Evolutionary conservation across 2,797 vertebrate species (phyloP).

Genomic region (Petrocephalus schoutedeni): DNA sequence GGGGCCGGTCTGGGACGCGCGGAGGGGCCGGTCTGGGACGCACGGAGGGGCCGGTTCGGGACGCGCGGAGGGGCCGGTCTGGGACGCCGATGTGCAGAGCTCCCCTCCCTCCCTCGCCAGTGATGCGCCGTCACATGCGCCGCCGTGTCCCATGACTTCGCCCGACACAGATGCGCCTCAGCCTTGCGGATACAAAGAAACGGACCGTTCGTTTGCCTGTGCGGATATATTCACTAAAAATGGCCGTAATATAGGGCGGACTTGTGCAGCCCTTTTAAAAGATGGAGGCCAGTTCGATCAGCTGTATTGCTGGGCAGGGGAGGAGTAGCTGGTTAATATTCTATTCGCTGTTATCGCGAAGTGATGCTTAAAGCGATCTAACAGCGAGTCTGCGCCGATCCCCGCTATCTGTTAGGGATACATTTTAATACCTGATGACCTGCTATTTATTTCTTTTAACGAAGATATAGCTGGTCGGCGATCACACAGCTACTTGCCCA

Average conservation of each 20-base stretch:
- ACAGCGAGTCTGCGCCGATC: not conserved
- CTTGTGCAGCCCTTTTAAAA: not conserved
- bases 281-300: not conserved
- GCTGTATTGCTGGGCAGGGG: not conserved
- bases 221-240: not conserved
- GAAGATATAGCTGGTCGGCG: not conserved
- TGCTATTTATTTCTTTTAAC: not conserved
- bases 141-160: constrained; percentile 22
- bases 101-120: not conserved
- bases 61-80: not conserved
- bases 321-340: not conserved
- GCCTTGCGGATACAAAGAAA: constrained; percentile 12
- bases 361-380: constrained; percentile 5
- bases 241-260: not conserved
- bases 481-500: not conserved
- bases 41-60: no score
- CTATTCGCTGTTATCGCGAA: not conserved
- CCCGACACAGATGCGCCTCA: not conserved
- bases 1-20: no score
- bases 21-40: not conserved
- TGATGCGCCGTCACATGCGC: constrained; percentile 21
- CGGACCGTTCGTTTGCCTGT: not conserved
- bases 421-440: not conserved
- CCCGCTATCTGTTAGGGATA: not conserved
- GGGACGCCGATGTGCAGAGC: not conserved